Conservation (phyloP, 2,797 vertebrate species). For the Rachycentron canadum region DNA sequence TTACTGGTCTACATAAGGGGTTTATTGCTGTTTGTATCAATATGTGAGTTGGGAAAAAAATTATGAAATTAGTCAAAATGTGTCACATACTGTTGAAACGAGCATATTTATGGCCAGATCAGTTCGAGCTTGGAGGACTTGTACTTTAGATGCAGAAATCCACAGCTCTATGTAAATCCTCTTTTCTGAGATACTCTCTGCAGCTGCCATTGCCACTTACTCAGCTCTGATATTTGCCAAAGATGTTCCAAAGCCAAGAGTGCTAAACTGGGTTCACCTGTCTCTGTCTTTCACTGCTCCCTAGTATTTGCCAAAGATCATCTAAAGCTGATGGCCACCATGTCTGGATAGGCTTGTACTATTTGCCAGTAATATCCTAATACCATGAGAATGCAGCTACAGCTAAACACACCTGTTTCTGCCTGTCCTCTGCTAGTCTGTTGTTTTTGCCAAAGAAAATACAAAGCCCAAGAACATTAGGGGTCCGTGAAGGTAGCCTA, state of each 20-base stretch:
- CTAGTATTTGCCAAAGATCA: conserved; percentile 71
- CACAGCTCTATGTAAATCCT: conserved; percentile 38
- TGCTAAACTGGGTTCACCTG: conserved; percentile 72
- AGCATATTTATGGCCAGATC: not conserved
- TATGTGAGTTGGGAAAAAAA: not conserved
- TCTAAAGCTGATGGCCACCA: conserved; percentile 62
- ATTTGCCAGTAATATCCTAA: conserved; percentile 68
- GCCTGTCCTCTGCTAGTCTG: conserved; percentile 45
- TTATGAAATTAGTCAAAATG: not conserved
- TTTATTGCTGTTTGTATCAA: not conserved
- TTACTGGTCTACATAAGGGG: not conserved
- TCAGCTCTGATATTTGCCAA: conserved; percentile 67
- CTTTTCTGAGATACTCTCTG: conserved; percentile 37
- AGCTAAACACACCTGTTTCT: conserved; percentile 69
- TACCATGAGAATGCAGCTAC: conserved; percentile 59
- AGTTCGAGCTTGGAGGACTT: conserved; percentile 19
- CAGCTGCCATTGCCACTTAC: conserved; percentile 80
- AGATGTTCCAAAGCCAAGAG: conserved; percentile 67
- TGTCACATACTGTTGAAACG: not conserved
- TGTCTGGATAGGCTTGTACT: conserved; percentile 50
- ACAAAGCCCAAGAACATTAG: conserved; percentile 47
- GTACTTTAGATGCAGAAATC: conserved; percentile 33
- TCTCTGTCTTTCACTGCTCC: conserved; percentile 70
- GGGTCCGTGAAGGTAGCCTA: conserved; percentile 43
- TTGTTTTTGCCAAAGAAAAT: conserved; percentile 72